Evolutionary conservation across 35 echinoderm and acorn worm species (phyloP).

Genomic region (Acanthaster planci): DNA sequence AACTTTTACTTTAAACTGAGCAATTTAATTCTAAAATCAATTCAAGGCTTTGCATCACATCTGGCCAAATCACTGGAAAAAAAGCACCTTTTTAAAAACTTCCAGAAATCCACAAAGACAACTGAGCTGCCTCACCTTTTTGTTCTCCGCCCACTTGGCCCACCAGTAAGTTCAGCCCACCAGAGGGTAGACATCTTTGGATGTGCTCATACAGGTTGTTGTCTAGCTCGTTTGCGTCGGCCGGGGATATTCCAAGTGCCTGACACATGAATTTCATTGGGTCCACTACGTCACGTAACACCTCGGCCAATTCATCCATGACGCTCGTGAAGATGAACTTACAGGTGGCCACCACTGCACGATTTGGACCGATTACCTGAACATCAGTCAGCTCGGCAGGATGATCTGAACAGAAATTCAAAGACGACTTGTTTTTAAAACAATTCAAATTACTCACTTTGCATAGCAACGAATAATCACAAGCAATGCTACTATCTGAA

Average conservation of each 20-base stretch:
- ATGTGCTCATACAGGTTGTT: constrained; percentile 68
- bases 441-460: too few relatives aligned
- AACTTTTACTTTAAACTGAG: too few relatives aligned
- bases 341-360: not conserved
- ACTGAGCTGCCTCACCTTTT: not conserved
- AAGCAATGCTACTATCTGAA: too few relatives aligned
- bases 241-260: constrained; percentile 60
- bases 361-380: not conserved
- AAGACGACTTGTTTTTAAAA: too few relatives aligned
- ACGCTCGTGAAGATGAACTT: constrained; percentile 8
- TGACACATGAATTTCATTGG: constrained; percentile 78
- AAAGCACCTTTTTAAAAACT: too few relatives aligned
- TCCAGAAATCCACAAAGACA: too few relatives aligned
- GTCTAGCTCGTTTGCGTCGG: constrained; percentile 66
- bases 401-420: not conserved
- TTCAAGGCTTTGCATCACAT: too few relatives aligned
- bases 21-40: too few relatives aligned
- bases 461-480: too few relatives aligned
- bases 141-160: not conserved
- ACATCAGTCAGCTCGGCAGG: not conserved
- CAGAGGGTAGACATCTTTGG: constrained; percentile 34
- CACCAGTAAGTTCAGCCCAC: constrained; percentile 17
- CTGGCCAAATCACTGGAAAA: too few relatives aligned
- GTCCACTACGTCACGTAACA: constrained; percentile 26
- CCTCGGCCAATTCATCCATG: constrained; percentile 40